These are phyloP conservation scores for Keiferia lycopersicella DNA, from an alignment of 2,888 invertebrate species.

Conservation along the genomic window DNA sequence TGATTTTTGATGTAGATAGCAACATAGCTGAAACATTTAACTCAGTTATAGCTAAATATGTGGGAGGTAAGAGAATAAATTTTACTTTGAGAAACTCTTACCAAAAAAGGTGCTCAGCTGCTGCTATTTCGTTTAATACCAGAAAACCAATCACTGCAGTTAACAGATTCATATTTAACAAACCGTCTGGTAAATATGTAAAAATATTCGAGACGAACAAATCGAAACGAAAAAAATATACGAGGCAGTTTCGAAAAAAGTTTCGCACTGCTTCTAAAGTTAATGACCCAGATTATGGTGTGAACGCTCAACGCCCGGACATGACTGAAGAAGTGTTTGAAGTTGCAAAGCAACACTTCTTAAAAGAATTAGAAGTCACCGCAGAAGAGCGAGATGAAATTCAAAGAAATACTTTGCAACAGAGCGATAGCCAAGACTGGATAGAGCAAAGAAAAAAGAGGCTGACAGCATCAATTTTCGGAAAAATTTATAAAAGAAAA, in stretches of 20 bases:
- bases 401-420: slow-evolving; percentile 24
- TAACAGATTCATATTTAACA: slow-evolving; percentile 23
- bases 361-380: slow-evolving; percentile 24
- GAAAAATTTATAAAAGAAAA: slow-evolving; percentile 27
- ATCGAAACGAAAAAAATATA: no score
- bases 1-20: no score
- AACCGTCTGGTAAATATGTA: slow-evolving; percentile 17
- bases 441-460: slow-evolving; percentile 23
- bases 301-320: slow-evolving; percentile 23
- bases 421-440: slow-evolving; percentile 26
- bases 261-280: no score
- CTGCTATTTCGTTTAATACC: slow-evolving; percentile 25
- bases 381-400: slow-evolving; percentile 23
- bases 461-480: slow-evolving; percentile 20
- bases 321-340: slow-evolving; percentile 24
- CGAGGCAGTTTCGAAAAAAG: no score
- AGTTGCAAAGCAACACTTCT: slow-evolving; percentile 22
- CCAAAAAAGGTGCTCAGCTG: slow-evolving; percentile 21
- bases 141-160: slow-evolving; percentile 25
- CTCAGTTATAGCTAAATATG: no score
- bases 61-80: no score
- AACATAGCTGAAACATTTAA: no score
- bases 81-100: neutral
- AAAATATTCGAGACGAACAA: no score
- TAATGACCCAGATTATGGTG: no score